Evolutionary conservation across 53 echinoderm and acorn worm genomes (phyloP).

Genomic region (Arbacia lixula): DNA sequence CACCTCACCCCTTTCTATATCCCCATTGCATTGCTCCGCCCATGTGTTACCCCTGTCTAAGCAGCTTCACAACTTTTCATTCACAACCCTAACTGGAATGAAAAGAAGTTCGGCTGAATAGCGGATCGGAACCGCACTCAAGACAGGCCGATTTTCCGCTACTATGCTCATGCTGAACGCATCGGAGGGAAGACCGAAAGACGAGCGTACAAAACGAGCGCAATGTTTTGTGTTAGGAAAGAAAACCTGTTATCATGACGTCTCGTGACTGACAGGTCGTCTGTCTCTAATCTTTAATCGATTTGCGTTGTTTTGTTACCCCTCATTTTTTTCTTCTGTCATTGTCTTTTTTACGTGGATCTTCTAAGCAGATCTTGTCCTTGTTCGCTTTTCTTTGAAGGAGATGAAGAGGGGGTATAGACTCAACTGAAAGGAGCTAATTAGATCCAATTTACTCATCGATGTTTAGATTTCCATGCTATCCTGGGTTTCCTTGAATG

Average conservation of each 20-base stretch:
- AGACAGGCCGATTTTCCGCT: constrained; percentile 26
- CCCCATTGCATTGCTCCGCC: constrained; percentile 10
- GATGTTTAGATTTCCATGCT: constrained; percentile 30
- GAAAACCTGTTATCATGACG: constrained; percentile 9
- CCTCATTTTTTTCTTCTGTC: neutral
- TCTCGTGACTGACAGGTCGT: constrained; percentile 16
- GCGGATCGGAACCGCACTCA: no score
- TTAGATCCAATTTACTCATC: constrained; percentile 34
- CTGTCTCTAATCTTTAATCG: constrained; percentile 22
- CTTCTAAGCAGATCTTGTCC: no score
- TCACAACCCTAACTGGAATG: no score
- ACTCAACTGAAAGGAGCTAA: constrained; percentile 9
- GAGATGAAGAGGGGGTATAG: neutral
- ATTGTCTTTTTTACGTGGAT: neutral
- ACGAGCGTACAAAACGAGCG: no score
- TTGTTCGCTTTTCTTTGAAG: no score
- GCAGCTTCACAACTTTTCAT: no score
- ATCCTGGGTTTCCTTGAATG: no score
- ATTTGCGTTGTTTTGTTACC: constrained; percentile 5
- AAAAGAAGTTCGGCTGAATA: no score
- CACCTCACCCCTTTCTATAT: neutral
- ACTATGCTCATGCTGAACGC: constrained; percentile 4
- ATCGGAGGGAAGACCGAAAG: no score
- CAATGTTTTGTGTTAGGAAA: constrained; percentile 23
- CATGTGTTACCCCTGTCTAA: constrained; percentile 31